Base-by-base conservation (phyloP, 2,888 invertebrate species). In the Rhogogaster chlorosoma region DNA sequence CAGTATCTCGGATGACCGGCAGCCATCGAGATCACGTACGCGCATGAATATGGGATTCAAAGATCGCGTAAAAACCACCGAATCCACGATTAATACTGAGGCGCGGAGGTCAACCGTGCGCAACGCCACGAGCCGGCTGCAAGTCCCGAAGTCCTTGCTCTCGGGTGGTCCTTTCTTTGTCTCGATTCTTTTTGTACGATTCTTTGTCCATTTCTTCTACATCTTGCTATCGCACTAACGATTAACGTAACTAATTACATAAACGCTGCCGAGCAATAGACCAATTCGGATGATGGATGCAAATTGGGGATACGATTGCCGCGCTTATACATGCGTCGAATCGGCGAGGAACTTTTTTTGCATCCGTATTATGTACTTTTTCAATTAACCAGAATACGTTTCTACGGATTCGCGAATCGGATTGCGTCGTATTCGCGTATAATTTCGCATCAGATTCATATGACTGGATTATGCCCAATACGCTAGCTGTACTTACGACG, bases 151-250 rank as follows among this genome's bases (percentile, higher is more conserved):
- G 67, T 45, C 26, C 36, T 80, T 7, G 10, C 45, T 83, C 38
- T 67, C 83, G 83, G 83, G 83, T 83, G 83, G 83, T 83, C 83
- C 32, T n/a, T 36, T 38, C 61, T 83, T 67, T 83, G 83, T 83
- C 49, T 29, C 67, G 36, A n/a, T 29, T 61, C 22, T 80, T 57
- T 61, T 61, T 32, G 12, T 32, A 29, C 32, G 12, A 38, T n/a
- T 10, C 38, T 36, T 38, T 10, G 12, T 49, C 36, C 29, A 3
- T 29, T 45, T 49, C 61, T 61, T 61, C 12, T 61, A 77, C 15
- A 29, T 77, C 18, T 12, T 9, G 26, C 15, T 32, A 32, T 53
- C 53, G 29, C 45, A 45, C 70, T 29, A n/a, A 67, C 83, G 15
- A 83, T 70, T 29, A n/a, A 45, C 5, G 67, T 57, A 45, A 49